Evolutionary conservation across 2,797 vertebrate species (phyloP).

Genomic region (Lerista edwardsae): DNA sequence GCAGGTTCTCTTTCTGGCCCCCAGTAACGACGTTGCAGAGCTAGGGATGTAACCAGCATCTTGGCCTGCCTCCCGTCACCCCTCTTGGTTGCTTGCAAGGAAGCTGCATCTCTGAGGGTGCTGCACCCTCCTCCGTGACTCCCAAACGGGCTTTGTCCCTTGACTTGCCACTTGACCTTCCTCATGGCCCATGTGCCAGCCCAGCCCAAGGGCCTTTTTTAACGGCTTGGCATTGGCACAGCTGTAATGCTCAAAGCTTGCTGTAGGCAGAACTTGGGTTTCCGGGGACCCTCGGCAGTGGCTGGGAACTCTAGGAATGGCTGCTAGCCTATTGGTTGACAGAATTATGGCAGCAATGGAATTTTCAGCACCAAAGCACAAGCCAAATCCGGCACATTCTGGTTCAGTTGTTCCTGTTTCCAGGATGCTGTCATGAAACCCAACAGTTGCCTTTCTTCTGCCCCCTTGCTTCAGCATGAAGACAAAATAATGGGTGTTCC

Average conservation of each 20-base stretch:
- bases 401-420: constrained; percentile 3
- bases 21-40: not conserved
- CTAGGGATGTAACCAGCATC: not conserved
- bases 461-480: rapidly evolving
- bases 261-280: not conserved
- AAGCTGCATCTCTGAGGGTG: not conserved
- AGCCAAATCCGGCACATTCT: constrained; percentile 19
- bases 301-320: not conserved
- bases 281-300: not conserved
- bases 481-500: not conserved
- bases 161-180: not conserved
- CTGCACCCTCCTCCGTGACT: not conserved
- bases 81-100: not conserved
- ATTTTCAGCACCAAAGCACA: constrained; percentile 18
- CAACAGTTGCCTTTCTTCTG: not conserved
- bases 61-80: not conserved
- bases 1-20: not conserved
- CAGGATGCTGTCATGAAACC: not conserved
- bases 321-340: not conserved
- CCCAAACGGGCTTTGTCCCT: not conserved
- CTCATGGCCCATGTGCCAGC: not conserved
- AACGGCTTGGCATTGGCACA: not conserved
- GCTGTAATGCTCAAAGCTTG: not conserved
- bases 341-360: not conserved
- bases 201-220: not conserved